phyloP scores from a whole-genome alignment of 2,113 vertebrate species.

The Anoura caudifer region DNA sequence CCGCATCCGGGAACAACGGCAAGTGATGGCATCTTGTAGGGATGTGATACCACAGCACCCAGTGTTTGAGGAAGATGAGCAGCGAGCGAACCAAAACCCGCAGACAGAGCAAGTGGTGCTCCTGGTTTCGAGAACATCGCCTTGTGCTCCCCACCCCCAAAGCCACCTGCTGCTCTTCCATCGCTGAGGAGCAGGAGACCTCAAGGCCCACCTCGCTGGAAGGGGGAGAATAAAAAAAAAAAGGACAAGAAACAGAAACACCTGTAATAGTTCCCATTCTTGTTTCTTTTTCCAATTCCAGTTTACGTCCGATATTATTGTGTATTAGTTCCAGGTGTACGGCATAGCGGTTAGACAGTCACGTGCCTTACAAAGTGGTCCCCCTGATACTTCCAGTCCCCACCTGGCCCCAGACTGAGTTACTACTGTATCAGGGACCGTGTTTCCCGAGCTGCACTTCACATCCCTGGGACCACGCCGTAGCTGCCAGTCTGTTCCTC shows the following conservation, averaged over 20 bases:
- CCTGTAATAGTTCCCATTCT: not conserved
- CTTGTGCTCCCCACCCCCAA: too few species aligned
- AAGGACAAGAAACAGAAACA: not conserved
- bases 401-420: not conserved
- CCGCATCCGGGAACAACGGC: not conserved
- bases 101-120: accelerated
- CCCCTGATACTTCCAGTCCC: not conserved
- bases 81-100: accelerated
- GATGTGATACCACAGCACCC: not conserved
- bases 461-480: not conserved
- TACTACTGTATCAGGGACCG: accelerated
- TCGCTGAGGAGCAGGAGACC: too few species aligned
- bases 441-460: accelerated
- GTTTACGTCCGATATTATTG: not conserved
- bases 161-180: not conserved
- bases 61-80: not conserved
- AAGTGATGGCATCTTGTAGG: not conserved
- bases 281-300: not conserved
- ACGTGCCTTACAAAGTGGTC: not conserved
- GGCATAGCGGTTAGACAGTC: not conserved
- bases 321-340: not conserved
- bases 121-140: not conserved
- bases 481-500: not conserved
- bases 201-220: not conserved
- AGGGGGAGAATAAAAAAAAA: not conserved